These are phyloP conservation scores for Amia ocellicauda DNA, from an alignment of 2,113 vertebrate species.

Conservation along the genomic window DNA sequence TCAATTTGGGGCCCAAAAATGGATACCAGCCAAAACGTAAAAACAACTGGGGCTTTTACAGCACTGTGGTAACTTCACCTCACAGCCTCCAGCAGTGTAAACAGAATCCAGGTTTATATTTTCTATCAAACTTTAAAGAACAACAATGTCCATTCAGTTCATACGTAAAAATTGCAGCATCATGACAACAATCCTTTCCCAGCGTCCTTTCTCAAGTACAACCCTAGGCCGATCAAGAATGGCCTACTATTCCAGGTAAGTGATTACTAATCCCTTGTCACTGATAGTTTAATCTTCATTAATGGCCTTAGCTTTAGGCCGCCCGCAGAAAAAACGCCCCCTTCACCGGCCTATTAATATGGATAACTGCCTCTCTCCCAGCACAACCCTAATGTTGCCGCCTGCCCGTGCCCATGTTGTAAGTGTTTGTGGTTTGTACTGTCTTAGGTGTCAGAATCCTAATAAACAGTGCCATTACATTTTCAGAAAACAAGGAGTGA, in stretches of 20 bases:
- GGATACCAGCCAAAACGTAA: neutral
- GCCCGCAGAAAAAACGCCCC: neutral
- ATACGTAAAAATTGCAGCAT: neutral
- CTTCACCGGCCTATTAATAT: too few species aligned
- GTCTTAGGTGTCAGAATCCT: too few species aligned
- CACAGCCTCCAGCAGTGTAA: constrained; percentile 10
- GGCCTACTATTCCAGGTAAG: constrained; percentile 48
- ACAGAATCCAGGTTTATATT: too few species aligned
- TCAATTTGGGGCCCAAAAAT: neutral
- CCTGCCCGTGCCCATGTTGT: constrained; percentile 3
- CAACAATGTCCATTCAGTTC: too few species aligned
- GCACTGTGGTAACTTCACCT: constrained; percentile 13
- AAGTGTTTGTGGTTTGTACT: too few species aligned
- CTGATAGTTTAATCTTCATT: constrained; percentile 47
- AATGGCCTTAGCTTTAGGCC: constrained; percentile 47
- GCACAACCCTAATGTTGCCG: neutral
- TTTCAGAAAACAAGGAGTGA: too few species aligned
- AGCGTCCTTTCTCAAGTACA: constrained; percentile 36
- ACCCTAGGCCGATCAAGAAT: constrained; percentile 41
- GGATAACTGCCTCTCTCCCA: neutral
- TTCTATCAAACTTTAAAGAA: too few species aligned
- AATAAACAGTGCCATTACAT: too few species aligned
- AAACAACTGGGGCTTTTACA: constrained; percentile 24
- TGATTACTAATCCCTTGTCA: constrained; percentile 48
- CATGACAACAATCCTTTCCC: constrained; percentile 7